These are phyloP conservation scores for Sialia sialis DNA, from an alignment of 2,113 vertebrate species.

Conservation along the genomic window DNA sequence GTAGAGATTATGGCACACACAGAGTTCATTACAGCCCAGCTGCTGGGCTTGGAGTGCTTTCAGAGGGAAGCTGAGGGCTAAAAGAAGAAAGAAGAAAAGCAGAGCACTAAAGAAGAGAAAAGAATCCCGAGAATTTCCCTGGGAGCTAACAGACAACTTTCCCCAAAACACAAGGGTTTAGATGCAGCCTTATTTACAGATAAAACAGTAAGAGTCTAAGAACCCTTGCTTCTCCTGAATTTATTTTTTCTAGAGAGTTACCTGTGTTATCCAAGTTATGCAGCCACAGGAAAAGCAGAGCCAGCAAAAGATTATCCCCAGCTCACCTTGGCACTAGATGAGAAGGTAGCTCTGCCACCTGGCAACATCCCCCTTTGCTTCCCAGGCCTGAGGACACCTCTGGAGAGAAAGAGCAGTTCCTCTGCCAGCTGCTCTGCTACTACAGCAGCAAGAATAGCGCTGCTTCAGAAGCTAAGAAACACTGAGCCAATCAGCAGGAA, in stretches of 20 bases:
- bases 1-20: neutral
- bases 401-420: neutral
- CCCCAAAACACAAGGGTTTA: neutral
- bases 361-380: neutral
- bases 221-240: neutral
- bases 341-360: neutral
- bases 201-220: neutral
- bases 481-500: neutral
- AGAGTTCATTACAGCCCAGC: neutral
- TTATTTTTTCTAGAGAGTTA: neutral
- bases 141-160: neutral
- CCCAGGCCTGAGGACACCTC: neutral
- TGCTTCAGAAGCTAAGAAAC: neutral
- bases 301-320: neutral
- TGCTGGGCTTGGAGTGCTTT: neutral
- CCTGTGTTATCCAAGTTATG: neutral
- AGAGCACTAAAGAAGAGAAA: neutral
- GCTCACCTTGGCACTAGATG: neutral
- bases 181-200: neutral
- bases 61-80: neutral
- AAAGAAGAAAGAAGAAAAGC: neutral
- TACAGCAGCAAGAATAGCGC: neutral
- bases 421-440: neutral
- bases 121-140: neutral
- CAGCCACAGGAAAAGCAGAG: neutral